Percentiles rank a stretch among this genome's conserved stretches.
phyloP scores from a whole-genome alignment of 2,113 vertebrate genomes.

The Gallinago media region DNA sequence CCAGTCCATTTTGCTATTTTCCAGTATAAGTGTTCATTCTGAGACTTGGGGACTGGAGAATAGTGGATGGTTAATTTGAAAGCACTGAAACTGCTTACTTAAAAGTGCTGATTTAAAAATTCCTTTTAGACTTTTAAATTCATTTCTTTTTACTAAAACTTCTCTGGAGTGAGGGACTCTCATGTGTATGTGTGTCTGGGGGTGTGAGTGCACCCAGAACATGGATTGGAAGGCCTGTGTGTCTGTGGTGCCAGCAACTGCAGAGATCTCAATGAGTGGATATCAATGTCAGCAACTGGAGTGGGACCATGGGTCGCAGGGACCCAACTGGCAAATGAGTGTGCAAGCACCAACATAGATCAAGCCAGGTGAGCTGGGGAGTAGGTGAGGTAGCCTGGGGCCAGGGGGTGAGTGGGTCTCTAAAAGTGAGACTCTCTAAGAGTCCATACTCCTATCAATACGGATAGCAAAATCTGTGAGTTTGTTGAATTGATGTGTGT shows the following conservation, averaged over 20 bases:
- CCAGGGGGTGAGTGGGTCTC: not conserved
- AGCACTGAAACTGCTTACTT: not conserved
- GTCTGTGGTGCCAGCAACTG: not conserved
- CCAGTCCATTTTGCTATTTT: not conserved
- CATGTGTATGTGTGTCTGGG: accelerated
- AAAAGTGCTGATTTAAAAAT: not conserved
- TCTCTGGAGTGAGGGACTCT: not conserved
- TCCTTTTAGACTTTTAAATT: not conserved
- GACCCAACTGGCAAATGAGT: not conserved
- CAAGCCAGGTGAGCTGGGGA: not conserved
- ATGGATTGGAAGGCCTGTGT: accelerated
- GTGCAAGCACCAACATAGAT: not conserved
- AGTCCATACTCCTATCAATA: too few species aligned
- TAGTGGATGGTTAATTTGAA: not conserved
- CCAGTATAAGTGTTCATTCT: not conserved
- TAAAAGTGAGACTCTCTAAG: not conserved
- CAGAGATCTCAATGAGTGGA: not conserved
- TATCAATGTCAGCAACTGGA: not conserved
- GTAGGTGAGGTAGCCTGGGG: not conserved
- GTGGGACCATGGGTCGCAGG: accelerated
- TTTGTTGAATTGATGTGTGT: too few species aligned
- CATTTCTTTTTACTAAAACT: not conserved
- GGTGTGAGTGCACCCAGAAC: not conserved
- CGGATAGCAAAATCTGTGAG: too few species aligned
- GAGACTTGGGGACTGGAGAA: not conserved